A percentile compares a stretch with the other conserved stretches of the same genome.
Evolutionary conservation across 2,797 vertebrate genomes (phyloP).

Genomic region (Peromyscus eremicus): DNA sequence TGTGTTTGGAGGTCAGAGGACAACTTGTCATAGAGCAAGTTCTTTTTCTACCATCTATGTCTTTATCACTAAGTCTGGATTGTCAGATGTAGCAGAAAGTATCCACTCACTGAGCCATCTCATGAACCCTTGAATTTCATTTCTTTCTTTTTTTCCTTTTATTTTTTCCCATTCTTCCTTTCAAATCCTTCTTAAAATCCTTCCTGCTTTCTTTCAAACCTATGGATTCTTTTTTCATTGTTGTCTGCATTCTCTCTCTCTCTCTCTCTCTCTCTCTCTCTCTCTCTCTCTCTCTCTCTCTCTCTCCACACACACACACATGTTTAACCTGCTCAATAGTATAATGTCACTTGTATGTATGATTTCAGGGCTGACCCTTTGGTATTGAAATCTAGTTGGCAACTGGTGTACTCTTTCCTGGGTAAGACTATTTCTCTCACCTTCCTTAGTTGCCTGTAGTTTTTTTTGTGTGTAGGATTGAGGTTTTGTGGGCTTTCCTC

Average conservation of each 20-base stretch:
- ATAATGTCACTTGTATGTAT: not conserved
- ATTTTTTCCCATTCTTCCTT: too few species aligned
- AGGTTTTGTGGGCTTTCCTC: not conserved
- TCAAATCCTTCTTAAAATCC: not conserved
- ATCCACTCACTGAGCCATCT: not conserved
- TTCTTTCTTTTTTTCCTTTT: not conserved
- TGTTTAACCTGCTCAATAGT: not conserved
- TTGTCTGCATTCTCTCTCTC: too few species aligned
- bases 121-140: not conserved
- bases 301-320: too few species aligned
- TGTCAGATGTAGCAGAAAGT: not conserved
- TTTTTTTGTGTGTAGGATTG: too few species aligned
- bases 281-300: too few species aligned
- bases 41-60: not conserved
- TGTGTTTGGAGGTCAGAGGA: not conserved
- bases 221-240: not conserved
- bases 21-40: not conserved
- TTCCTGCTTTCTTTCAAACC: not conserved
- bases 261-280: too few species aligned
- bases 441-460: not conserved
- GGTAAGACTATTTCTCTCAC: not conserved
- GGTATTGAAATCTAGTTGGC: too few species aligned
- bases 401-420: not conserved
- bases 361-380: not conserved
- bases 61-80: too few species aligned